A percentile compares a stretch with the other conserved stretches of the same genome.
Conservation (phyloP, 2,888 invertebrate species). For the Caenorhabditis sinica region DNA sequence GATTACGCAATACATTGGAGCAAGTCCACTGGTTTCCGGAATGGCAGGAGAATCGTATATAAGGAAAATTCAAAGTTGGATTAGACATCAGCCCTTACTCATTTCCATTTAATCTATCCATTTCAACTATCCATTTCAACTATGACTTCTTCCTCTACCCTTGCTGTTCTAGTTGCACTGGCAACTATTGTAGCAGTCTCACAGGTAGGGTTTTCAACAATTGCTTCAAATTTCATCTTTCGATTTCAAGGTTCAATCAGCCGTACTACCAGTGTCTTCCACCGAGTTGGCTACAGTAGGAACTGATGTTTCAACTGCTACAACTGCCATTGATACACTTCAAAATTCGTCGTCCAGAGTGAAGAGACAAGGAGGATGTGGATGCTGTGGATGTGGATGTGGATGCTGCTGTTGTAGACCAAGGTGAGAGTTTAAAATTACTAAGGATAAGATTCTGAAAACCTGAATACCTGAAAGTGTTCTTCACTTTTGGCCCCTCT, state of each 20-base stretch:
- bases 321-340: slow-evolving; percentile 61
- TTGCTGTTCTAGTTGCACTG: slow-evolving; percentile 34
- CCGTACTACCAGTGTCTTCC: slow-evolving; percentile 53
- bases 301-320: slow-evolving; percentile 37
- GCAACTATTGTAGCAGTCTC: slow-evolving; percentile 52
- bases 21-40: slow-evolving; percentile 26
- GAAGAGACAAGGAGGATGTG: slow-evolving; percentile 59
- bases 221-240: not conserved
- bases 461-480: no score
- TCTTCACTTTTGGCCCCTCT: not conserved
- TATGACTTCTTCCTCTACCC: slow-evolving; percentile 42
- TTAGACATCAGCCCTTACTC: slow-evolving; percentile 2
- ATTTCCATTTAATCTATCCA: no score
- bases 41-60: slow-evolving; percentile 33
- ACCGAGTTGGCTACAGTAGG: slow-evolving; percentile 55
- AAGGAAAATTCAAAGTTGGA: not conserved
- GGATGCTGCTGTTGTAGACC: slow-evolving; percentile 69
- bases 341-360: slow-evolving; percentile 60
- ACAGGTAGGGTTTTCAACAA: not conserved
- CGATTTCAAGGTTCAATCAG: slow-evolving; percentile 44
- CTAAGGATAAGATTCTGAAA: not conserved
- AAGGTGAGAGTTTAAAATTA: slow-evolving; percentile 32
- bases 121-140: not conserved
- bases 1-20: slow-evolving; percentile 55
- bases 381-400: slow-evolving; percentile 64